Percentiles rank a stretch among this genome's conserved stretches.
phyloP scores from a whole-genome alignment of 2,113 vertebrate genomes.

The Barnardius zonarius region DNA sequence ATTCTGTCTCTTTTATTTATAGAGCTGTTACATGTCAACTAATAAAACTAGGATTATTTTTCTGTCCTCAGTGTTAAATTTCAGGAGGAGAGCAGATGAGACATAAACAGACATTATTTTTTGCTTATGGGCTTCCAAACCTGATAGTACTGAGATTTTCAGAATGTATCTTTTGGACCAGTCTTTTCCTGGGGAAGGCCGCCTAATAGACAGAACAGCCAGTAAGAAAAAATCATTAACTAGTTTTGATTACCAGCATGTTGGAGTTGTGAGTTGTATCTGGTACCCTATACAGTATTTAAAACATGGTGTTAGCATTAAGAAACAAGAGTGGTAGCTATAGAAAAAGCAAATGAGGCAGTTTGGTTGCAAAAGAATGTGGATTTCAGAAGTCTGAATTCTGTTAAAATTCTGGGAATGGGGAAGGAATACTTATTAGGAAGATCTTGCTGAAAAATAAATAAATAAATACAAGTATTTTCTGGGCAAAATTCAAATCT shows the following conservation, averaged over 20 bases:
- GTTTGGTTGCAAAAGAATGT: neutral
- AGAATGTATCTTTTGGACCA: neutral
- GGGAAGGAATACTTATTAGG: neutral
- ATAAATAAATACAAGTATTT: neutral
- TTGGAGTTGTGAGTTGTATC: neutral
- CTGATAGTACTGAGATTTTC: neutral
- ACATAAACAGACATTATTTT: neutral
- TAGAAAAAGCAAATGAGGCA: neutral
- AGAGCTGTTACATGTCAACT: neutral
- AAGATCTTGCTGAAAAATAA: neutral
- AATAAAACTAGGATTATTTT: neutral
- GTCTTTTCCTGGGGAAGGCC: neutral
- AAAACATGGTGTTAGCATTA: neutral
- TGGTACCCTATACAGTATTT: neutral
- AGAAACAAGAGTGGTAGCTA: neutral
- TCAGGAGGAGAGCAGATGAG: neutral
- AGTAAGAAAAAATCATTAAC: neutral
- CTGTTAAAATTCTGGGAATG: neutral
- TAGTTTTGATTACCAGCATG: neutral
- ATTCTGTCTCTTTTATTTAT: neutral
- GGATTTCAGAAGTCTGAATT: conserved; percentile 13
- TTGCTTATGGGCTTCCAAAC: neutral
- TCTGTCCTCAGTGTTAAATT: neutral
- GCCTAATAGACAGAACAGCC: neutral
- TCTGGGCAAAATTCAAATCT: neutral